These are phyloP conservation scores for Chionis minor DNA, from an alignment of 2,113 vertebrate genomes.

Conservation along the genomic window DNA sequence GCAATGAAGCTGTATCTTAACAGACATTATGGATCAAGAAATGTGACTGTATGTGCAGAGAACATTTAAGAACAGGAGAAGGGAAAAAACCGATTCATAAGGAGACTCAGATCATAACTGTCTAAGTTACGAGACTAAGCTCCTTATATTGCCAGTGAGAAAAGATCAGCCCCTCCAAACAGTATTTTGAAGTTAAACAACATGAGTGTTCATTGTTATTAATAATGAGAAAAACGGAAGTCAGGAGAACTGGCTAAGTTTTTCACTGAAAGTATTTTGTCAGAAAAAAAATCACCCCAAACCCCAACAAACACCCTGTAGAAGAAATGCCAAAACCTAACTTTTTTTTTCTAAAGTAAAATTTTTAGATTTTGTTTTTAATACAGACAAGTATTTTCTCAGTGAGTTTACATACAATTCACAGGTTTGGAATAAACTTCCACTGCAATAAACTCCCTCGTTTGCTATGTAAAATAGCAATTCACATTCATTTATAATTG, in stretches of 20 bases:
- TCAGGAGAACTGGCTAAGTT: neutral
- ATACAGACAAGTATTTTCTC: neutral
- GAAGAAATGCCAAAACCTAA: neutral
- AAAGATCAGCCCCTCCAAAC: neutral
- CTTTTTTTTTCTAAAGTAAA: neutral
- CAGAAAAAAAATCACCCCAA: neutral
- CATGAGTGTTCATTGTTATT: neutral
- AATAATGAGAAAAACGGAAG: neutral
- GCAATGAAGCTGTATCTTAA: neutral
- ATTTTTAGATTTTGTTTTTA: neutral
- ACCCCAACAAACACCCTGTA: neutral
- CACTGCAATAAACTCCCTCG: neutral
- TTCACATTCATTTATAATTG: neutral
- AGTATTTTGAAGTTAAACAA: neutral
- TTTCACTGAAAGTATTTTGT: neutral
- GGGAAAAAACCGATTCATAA: neutral
- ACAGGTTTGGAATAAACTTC: neutral
- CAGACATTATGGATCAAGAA: neutral
- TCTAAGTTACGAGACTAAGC: neutral
- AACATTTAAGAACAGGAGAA: neutral
- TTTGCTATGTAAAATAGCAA: slow-evolving; percentile 9
- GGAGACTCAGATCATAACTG: neutral
- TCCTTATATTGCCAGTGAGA: neutral
- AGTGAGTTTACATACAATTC: neutral
- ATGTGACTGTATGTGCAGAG: neutral